These are phyloP conservation scores for Parnassius glacialis DNA, from an alignment of 2,888 invertebrate species.

Conservation along the genomic window DNA sequence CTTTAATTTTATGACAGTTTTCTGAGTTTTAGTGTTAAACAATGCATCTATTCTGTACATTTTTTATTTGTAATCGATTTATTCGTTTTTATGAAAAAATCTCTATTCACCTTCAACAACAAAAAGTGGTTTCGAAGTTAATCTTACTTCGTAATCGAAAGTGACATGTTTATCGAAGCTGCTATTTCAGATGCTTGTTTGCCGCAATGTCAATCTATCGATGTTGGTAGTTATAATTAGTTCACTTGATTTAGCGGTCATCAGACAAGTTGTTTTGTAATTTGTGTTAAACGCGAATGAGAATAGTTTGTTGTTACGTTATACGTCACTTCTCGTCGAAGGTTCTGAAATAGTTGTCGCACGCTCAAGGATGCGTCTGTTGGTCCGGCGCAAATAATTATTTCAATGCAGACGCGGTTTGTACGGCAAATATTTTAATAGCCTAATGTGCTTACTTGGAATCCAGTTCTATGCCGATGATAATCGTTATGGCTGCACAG, in stretches of 20 bases:
- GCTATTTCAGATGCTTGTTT: conserved; percentile 50
- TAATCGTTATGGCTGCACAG: conserved; percentile 49
- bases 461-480: conserved; percentile 51
- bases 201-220: conserved; percentile 55
- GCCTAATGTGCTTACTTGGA: conserved; percentile 23
- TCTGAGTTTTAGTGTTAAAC: too few relatives aligned
- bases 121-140: conserved; percentile 25
- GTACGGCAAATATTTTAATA: conserved; percentile 24
- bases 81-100: not conserved
- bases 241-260: conserved; percentile 45
- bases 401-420: conserved; percentile 41
- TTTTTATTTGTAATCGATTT: too few relatives aligned
- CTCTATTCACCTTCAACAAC: conserved; percentile 12
- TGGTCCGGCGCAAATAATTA: conserved; percentile 55
- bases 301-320: conserved; percentile 5
- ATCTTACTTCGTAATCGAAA: conserved; percentile 32
- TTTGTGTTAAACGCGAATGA: conserved; percentile 42
- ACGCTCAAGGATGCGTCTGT: conserved; percentile 54
- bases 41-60: too few relatives aligned
- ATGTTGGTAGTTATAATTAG: conserved; percentile 41
- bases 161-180: conserved; percentile 52
- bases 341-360: conserved; percentile 58
- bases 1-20: too few relatives aligned
- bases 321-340: conserved; percentile 3
- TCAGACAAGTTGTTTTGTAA: conserved; percentile 56